These are phyloP conservation scores for Mesorhabditis sp. DNA, from an alignment of 2,888 invertebrate species.

Conservation along the genomic window DNA sequence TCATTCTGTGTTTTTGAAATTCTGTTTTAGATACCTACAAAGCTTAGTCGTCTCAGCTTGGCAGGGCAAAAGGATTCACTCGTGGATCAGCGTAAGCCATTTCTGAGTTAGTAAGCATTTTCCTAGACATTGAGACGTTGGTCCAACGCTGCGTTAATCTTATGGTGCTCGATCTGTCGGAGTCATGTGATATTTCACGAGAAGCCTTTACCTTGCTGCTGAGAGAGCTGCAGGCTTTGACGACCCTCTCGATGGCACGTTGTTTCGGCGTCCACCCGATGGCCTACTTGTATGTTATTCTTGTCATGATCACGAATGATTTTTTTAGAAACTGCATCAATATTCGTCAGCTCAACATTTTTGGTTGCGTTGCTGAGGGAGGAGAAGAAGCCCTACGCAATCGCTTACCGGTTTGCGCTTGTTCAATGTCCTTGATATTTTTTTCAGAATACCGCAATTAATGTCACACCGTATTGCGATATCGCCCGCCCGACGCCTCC, in stretches of 20 bases:
- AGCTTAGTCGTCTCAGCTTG: neutral
- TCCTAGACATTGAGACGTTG: conserved; percentile 3
- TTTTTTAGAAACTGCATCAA: neutral
- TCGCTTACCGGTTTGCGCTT: neutral
- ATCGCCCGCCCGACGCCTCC: conserved; percentile 3
- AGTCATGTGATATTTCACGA: neutral
- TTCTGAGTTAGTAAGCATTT: neutral
- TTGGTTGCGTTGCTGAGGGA: conserved; percentile 1
- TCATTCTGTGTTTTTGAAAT: neutral
- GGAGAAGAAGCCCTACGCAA: neutral
- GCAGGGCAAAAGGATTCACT: neutral
- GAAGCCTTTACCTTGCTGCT: neutral
- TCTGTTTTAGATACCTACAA: neutral
- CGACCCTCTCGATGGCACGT: neutral
- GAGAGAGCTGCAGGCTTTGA: neutral
- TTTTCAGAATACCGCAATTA: neutral
- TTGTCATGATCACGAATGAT: neutral
- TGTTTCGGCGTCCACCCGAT: conserved; percentile 2
- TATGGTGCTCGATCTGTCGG: neutral
- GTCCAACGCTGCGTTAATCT: neutral
- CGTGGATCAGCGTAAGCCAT: neutral
- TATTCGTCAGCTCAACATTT: neutral
- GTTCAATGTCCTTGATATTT: neutral
- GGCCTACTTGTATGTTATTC: neutral
- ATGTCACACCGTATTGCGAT: neutral